These are phyloP conservation scores for Rhagophthalmus giganteus DNA, from an alignment of 2,888 invertebrate genomes.

Conservation along the genomic window DNA sequence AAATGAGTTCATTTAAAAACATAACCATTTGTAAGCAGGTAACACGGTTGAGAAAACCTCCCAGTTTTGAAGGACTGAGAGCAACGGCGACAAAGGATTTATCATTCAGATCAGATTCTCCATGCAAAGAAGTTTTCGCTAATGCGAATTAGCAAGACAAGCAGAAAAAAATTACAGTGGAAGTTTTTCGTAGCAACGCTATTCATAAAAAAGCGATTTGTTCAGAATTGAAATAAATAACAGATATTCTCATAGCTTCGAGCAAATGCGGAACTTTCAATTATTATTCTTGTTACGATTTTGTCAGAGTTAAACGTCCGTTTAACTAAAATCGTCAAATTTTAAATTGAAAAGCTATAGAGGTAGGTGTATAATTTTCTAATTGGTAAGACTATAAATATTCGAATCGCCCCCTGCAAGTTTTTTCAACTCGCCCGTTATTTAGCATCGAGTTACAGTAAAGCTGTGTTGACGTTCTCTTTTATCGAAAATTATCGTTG, in stretches of 20 bases:
- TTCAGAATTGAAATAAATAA: conserved; percentile 5
- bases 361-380: too few species aligned
- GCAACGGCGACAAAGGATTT: conserved; percentile 25
- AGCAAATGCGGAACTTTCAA: too few species aligned
- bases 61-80: conserved; percentile 26
- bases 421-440: too few species aligned
- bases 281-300: too few species aligned
- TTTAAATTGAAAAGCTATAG: too few species aligned
- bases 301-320: too few species aligned
- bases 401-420: too few species aligned
- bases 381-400: too few species aligned
- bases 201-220: conserved; percentile 7
- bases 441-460: too few species aligned
- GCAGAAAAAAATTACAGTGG: conserved; percentile 5
- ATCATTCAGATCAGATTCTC: conserved; percentile 18
- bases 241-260: neutral
- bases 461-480: too few species aligned
- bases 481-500: too few species aligned
- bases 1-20: conserved; percentile 43
- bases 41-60: conserved; percentile 33
- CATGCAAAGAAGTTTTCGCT: conserved; percentile 10
- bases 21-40: conserved; percentile 44
- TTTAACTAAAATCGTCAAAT: too few species aligned
- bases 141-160: conserved; percentile 13
- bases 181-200: neutral